Percentiles rank a stretch among this genome's conserved stretches.
These are phyloP conservation scores for Piprites chloris DNA, from an alignment of 2,113 vertebrate genomes.

Conservation along the genomic window DNA sequence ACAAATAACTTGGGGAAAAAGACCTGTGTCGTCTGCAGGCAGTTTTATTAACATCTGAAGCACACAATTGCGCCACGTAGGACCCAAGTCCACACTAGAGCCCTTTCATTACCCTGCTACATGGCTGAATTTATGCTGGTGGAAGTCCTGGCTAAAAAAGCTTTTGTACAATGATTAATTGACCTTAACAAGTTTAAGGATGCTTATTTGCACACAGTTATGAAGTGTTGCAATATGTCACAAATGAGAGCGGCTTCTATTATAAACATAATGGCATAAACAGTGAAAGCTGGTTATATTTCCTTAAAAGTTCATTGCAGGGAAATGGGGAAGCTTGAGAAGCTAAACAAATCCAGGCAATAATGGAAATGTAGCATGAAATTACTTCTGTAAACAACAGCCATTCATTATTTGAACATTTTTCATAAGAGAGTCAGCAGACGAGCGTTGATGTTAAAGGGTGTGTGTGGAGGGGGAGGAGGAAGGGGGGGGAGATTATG, in stretches of 20 bases:
- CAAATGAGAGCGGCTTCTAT: conserved; percentile 75
- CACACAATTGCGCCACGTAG: background rate
- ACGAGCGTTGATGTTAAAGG: conserved; percentile 59
- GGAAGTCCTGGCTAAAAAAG: conserved; percentile 45
- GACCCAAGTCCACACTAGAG: background rate
- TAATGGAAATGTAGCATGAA: conserved; percentile 99
- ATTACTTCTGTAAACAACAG: conserved; percentile 99
- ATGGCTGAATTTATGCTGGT: background rate
- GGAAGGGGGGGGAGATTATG: conserved; percentile 17
- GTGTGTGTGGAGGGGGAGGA: conserved; percentile 62
- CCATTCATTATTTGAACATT: conserved; percentile 93
- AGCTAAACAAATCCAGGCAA: conserved; percentile 95
- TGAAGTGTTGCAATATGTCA: conserved; percentile 79
- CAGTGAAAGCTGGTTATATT: conserved; percentile 78
- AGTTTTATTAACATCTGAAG: conserved; percentile 40
- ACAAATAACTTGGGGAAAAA: conserved; percentile 25
- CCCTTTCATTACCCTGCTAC: conserved; percentile 27
- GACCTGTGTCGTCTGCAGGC: background rate
- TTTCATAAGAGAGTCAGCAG: conserved; percentile 84
- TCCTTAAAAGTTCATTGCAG: conserved; percentile 85
- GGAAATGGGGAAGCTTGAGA: conserved; percentile 84
- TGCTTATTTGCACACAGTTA: conserved; percentile 82
- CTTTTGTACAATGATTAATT: conserved; percentile 79
- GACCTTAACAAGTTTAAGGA: conserved; percentile 79
- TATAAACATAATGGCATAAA: conserved; percentile 73